Evolutionary conservation across 2,797 vertebrate species (phyloP).

Genomic region (Thripadectes ignobilis): DNA sequence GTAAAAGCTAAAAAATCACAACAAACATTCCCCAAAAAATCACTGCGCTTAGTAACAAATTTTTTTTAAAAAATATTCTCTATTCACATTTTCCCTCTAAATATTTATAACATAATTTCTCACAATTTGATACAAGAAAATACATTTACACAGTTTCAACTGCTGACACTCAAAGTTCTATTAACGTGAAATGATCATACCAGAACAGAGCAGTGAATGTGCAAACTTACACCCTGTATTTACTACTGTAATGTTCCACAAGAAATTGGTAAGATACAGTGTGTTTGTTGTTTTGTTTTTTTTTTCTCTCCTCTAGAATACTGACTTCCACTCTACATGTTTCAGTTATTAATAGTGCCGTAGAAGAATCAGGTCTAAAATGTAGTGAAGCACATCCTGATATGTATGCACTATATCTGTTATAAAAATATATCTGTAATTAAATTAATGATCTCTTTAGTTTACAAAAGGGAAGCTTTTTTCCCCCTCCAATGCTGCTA

Average conservation of each 20-base stretch:
- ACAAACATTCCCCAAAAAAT: background rate
- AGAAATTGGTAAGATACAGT: background rate
- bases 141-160: background rate
- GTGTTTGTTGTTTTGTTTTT: no score
- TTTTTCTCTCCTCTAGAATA: background rate
- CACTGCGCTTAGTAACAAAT: background rate
- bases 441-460: background rate
- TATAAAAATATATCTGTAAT: background rate
- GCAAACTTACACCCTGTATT: background rate
- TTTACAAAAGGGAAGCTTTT: background rate
- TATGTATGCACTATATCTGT: rapidly evolving
- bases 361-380: background rate
- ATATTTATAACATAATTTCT: background rate
- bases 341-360: background rate
- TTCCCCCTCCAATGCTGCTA: rapidly evolving
- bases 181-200: background rate
- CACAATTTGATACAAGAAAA: background rate
- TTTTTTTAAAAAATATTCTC: background rate
- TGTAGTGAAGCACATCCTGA: rapidly evolving
- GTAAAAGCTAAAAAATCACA: conserved; percentile 7
- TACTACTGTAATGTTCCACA: background rate
- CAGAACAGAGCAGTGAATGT: background rate
- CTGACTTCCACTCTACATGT: background rate
- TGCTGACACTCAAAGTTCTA: background rate
- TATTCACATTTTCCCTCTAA: background rate